Percentiles rank a stretch among this genome's conserved stretches.
Evolutionary conservation across 2,888 invertebrate genomes (phyloP).

Genomic region (Gerosis bhagava): DNA sequence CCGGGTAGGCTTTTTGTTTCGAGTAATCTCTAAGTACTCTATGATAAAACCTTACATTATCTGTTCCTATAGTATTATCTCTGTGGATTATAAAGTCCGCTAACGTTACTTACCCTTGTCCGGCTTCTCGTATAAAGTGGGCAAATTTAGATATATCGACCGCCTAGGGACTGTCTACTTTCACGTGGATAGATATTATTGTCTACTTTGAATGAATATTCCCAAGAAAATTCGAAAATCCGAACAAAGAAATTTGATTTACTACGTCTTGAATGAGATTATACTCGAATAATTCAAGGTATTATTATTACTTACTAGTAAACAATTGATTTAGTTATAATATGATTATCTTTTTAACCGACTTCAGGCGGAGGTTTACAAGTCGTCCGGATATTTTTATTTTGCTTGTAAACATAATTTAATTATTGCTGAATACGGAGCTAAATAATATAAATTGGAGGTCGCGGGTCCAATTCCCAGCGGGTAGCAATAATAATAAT

Average conservation of each 20-base stretch:
- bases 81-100: neutral
- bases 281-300: neutral
- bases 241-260: constrained; percentile 4
- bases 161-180: constrained; percentile 5
- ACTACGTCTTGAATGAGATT: neutral
- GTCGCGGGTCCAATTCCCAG: too few relatives aligned
- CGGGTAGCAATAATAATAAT: too few relatives aligned
- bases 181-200: constrained; percentile 4
- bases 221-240: constrained; percentile 12
- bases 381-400: too few relatives aligned
- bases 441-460: too few relatives aligned
- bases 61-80: neutral
- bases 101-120: constrained; percentile 1
- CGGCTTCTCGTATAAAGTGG: neutral
- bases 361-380: too few relatives aligned
- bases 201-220: constrained; percentile 3
- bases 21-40: too few relatives aligned
- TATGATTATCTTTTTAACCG: neutral
- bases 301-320: too few relatives aligned
- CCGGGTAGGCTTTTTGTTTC: too few relatives aligned
- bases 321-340: neutral
- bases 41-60: too few relatives aligned
- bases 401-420: too few relatives aligned
- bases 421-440: too few relatives aligned
- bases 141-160: constrained; percentile 15